Conservation (phyloP, 1,140 invertebrate species). For the Frieseomelitta varia region DNA sequence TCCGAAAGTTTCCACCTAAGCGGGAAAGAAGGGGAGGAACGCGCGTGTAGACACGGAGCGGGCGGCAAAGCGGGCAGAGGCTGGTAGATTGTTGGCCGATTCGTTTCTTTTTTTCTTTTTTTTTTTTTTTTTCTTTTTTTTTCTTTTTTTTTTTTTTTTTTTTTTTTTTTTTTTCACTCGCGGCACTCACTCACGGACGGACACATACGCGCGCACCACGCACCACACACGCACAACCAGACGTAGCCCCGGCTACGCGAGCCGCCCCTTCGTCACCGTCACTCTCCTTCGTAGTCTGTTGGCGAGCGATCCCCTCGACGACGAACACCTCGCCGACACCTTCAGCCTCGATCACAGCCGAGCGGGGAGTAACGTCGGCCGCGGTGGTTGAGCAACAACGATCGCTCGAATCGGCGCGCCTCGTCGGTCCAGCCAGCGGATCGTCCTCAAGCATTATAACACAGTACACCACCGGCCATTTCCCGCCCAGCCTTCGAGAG, state of each 20-base stretch:
- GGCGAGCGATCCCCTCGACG: neutral
- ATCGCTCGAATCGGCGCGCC: conserved; percentile 22
- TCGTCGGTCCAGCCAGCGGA: conserved; percentile 19
- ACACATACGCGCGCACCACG: conserved; percentile 56
- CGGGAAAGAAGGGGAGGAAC: neutral
- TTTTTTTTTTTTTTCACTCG: neutral
- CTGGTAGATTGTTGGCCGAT: neutral
- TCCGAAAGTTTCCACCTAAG: too few relatives aligned
- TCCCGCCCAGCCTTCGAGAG: neutral
- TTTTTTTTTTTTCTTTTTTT: neutral
- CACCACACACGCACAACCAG: conserved; percentile 21
- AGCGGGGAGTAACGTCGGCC: neutral
- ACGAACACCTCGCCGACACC: neutral
- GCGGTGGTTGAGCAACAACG: conserved; percentile 3
- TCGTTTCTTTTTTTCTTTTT: neutral
- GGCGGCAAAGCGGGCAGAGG: neutral
- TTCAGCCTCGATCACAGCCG: neutral
- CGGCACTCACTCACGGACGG: conserved; percentile 35
- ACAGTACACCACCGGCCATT: conserved; percentile 35
- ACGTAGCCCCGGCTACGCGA: conserved; percentile 23
- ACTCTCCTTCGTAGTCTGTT: conserved; percentile 1
- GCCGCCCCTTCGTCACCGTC: conserved; percentile 2
- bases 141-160: neutral
- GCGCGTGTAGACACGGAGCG: conserved; percentile 9
- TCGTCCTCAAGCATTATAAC: conserved; percentile 42